A percentile compares a stretch with the other conserved stretches of the same genome.
Evolutionary conservation across 2,113 vertebrate genomes (phyloP).

Genomic region (Eretmochelys imbricata): DNA sequence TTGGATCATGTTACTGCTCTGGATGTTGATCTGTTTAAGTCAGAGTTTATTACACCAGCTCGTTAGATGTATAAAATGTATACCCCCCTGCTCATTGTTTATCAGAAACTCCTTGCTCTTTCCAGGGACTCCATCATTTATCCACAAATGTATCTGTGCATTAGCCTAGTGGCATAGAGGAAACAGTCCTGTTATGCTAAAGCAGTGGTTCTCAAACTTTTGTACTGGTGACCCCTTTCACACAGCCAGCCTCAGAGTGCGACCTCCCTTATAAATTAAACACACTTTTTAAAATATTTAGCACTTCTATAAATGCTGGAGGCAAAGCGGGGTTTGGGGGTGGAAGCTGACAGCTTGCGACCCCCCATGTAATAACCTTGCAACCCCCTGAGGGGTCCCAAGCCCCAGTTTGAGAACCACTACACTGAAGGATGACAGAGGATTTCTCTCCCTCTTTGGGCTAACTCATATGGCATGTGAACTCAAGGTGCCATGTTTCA

Average conservation of each 20-base stretch:
- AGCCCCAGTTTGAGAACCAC: no score
- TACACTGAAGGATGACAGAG: neutral
- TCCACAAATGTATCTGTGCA: neutral
- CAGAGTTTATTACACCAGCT: neutral
- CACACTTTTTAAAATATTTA: no score
- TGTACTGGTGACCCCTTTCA: no score
- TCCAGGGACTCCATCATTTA: neutral
- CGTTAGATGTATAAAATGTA: neutral
- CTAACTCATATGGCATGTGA: neutral
- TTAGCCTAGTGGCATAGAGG: neutral
- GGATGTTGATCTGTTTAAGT: conserved; percentile 31
- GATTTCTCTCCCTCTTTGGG: neutral
- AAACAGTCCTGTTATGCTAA: neutral
- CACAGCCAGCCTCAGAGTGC: no score
- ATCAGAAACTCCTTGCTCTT: fast-evolving
- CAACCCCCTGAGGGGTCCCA: no score
- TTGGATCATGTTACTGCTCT: neutral
- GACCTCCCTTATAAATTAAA: no score
- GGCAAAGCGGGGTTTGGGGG: no score
- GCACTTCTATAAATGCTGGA: no score
- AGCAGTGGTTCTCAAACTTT: neutral
- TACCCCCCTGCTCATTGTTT: neutral
- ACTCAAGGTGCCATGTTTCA: neutral
- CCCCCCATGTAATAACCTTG: no score
- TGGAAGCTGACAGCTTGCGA: no score